These are phyloP conservation scores for Erebia epiphron DNA, from an alignment of 2,888 invertebrate species.

Conservation along the genomic window DNA sequence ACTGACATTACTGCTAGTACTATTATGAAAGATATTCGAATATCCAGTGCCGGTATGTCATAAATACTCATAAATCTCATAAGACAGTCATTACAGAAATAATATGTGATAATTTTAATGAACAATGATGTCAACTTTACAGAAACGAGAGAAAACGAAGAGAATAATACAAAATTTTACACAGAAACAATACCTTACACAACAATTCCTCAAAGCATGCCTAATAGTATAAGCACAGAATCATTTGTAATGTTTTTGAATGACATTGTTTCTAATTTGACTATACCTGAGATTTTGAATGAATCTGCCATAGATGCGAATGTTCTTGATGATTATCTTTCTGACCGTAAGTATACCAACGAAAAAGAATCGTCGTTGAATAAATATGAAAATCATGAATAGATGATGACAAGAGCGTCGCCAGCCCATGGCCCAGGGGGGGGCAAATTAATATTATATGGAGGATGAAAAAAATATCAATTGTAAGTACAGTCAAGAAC, in stretches of 20 bases:
- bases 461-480: no score
- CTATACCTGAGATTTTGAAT: slow-evolving; percentile 23
- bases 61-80: slow-evolving; percentile 1
- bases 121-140: slow-evolving; percentile 7
- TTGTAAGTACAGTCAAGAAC: no score
- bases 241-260: slow-evolving; percentile 22
- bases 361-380: neutral
- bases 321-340: slow-evolving; percentile 57
- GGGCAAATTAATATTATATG: no score
- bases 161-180: neutral
- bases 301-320: slow-evolving; percentile 39
- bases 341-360: slow-evolving; percentile 64
- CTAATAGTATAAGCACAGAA: slow-evolving; percentile 18
- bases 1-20: slow-evolving; percentile 9
- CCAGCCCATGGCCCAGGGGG: no score
- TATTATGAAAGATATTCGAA: slow-evolving; percentile 13
- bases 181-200: neutral
- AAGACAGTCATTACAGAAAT: neutral
- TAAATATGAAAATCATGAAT: neutral
- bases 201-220: neutral
- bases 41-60: slow-evolving; percentile 35
- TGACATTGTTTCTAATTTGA: slow-evolving; percentile 26
- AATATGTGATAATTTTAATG: neutral
- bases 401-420: no score
- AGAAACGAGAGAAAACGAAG: slow-evolving; percentile 16